Percentiles rank a stretch among this genome's conserved stretches.
These are phyloP conservation scores for Vollenhovia emeryi DNA, from an alignment of 1,140 invertebrate species.

Conservation along the genomic window DNA sequence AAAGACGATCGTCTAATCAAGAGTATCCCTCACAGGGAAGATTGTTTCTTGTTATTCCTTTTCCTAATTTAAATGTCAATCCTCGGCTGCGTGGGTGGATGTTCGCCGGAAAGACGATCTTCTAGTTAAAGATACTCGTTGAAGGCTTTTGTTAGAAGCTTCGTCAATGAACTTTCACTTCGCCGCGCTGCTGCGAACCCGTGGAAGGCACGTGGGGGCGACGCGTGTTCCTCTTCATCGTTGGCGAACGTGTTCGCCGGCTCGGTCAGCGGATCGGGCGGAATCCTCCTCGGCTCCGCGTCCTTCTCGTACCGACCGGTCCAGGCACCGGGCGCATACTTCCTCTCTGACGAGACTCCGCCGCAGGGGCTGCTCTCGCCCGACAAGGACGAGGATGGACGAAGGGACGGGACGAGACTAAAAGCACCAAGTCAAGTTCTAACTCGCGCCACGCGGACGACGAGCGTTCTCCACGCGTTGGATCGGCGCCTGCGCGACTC, in stretches of 20 bases:
- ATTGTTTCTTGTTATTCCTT: neutral
- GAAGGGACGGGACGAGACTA: slow-evolving; percentile 79
- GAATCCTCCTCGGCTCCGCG: neutral
- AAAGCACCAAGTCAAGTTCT: slow-evolving; percentile 76
- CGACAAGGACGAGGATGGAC: slow-evolving; percentile 73
- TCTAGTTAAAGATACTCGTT: neutral
- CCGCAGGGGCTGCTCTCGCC: slow-evolving; percentile 9
- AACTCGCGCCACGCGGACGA: slow-evolving; percentile 78
- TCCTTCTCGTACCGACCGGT: neutral
- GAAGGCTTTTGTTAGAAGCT: neutral
- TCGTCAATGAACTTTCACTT: slow-evolving; percentile 11
- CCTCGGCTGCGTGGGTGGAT: neutral
- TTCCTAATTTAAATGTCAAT: neutral
- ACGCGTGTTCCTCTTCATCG: slow-evolving; percentile 37
- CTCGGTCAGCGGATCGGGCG: neutral
- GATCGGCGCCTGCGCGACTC: slow-evolving; percentile 74
- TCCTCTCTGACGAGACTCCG: neutral
- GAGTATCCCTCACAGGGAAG: neutral
- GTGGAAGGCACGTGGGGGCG: slow-evolving; percentile 38
- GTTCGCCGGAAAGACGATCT: neutral
- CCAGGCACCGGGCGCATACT: neutral
- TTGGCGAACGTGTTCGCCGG: neutral
- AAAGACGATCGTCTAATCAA: neutral
- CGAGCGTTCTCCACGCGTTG: slow-evolving; percentile 68
- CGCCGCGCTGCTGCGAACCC: neutral